Base-by-base conservation (phyloP, 1,140 invertebrate genomes). In the Trichogramma pretiosum region DNA sequence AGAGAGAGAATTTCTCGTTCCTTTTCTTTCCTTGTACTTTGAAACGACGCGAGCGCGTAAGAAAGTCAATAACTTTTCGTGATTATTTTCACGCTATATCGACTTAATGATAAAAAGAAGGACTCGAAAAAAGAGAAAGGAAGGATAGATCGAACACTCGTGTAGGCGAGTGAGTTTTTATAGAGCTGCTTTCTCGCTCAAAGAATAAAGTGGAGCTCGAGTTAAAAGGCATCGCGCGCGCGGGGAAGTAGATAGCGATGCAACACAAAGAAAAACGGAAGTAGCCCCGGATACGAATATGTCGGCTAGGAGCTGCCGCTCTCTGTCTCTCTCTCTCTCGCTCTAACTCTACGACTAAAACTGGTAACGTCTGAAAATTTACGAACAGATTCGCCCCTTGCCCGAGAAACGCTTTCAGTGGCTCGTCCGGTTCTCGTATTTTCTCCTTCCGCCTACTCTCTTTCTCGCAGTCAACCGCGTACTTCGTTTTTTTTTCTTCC, bases 381-480 rank as follows among this genome's bases (percentile, higher is more conserved):
- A 51, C 37, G 49, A 46, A 51, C 30, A 41, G 38, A 39, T 45
- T 45, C 43, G 26, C 36, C 23, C 3, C 5, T 40, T 23, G 47
- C 40, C 28, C 45, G 30, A 40, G 41, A 26, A n/a, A n/a, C 42
- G 44, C 36, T 56, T 52, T 48, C 48, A 34, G 35, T 10, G 38
- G 14, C 37, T 36, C 46, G 46, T 55, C 53, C 55, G 54, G 54
- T 54, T 52, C 47, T 50, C 48, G 42, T 54, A 53, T 54, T 52
- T 54, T 50, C 48, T 46, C 46, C 33, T n/a, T n/a, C 39, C 30
- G 24, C 28, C 35, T 33, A 42, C 26, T 39, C 40, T 43, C 28
- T n/a, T n/a, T n/a, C n/a, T n/a, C n/a, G n/a, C 49, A 48, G 33
- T 37, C 41, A 30, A 50, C 41, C 41, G 18, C 48, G 18, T 18